Conservation (phyloP, 1,140 invertebrate species). For the Magallana ariakensis region DNA sequence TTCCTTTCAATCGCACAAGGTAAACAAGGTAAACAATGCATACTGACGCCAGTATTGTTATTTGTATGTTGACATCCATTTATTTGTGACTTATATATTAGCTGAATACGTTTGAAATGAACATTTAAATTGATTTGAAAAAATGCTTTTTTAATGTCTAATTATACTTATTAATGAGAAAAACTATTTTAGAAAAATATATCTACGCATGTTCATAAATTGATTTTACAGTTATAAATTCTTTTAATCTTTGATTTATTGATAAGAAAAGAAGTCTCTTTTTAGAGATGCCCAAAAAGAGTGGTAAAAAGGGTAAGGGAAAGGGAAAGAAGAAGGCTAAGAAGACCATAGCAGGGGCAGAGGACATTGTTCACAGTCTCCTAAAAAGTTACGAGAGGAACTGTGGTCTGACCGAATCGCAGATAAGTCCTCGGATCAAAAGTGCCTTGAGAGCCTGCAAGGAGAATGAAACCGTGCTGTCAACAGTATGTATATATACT, state of each 20-base stretch:
- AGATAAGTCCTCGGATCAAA: conserved; percentile 67
- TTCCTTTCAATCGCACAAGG: no score
- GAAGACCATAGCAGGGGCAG: conserved; percentile 61
- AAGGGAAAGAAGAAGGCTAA: conserved; percentile 66
- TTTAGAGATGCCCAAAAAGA: conserved; percentile 63
- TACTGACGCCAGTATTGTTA: no score
- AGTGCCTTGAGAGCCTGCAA: conserved; percentile 66
- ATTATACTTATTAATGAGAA: no score
- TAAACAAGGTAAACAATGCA: no score
- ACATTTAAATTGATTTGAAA: no score
- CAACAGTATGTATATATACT: conserved; percentile 61
- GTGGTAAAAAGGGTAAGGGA: conserved; percentile 61
- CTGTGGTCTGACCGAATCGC: conserved; percentile 69
- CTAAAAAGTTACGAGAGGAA: conserved; percentile 73
- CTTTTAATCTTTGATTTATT: no score
- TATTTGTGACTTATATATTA: neutral
- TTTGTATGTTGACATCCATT: no score
- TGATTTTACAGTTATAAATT: no score
- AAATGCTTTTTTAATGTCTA: no score
- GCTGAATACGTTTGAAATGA: neutral
- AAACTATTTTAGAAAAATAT: no score
- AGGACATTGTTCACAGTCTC: conserved; percentile 66
- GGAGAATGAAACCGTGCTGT: conserved; percentile 68
- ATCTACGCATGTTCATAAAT: no score
- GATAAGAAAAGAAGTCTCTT: no score